Conservation (phyloP, 2,888 invertebrate genomes). For the Pseudococcus jackbeardsleyi region DNA sequence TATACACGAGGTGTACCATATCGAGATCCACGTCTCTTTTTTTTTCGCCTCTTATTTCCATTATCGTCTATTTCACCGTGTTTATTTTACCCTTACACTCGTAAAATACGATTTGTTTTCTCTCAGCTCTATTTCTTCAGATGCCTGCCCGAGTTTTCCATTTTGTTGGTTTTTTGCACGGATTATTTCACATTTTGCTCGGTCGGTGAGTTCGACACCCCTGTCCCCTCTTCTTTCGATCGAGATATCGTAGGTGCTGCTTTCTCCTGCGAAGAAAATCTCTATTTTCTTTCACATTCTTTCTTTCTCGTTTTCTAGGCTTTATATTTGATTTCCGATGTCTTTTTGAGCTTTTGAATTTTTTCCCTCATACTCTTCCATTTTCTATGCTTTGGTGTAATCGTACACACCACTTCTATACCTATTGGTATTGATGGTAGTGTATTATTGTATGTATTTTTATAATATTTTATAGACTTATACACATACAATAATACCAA, state of each 20-base stretch:
- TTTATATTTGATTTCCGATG: constrained; percentile 43
- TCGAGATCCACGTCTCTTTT: not conserved
- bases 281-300: not conserved
- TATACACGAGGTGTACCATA: not conserved
- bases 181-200: constrained; percentile 51
- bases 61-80: constrained; percentile 39
- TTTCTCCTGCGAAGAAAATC: not conserved
- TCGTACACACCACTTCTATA: not conserved
- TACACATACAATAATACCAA: not conserved
- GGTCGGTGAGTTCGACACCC: not conserved
- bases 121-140: not conserved
- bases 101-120: constrained; percentile 54
- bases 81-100: constrained; percentile 48
- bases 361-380: not conserved
- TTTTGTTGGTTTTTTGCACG: constrained; percentile 34
- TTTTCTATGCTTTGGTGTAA: not conserved
- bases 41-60: constrained; percentile 36
- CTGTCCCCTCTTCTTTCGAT: not conserved
- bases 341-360: constrained; percentile 20
- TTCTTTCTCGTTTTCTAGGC: not conserved
- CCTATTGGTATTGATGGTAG: not conserved
- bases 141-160: not conserved
- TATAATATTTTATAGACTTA: not conserved
- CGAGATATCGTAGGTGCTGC: not conserved
- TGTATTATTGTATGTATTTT: not conserved